Base-by-base conservation (phyloP, 2,888 invertebrate genomes). In the Entomobrya proxima region DNA sequence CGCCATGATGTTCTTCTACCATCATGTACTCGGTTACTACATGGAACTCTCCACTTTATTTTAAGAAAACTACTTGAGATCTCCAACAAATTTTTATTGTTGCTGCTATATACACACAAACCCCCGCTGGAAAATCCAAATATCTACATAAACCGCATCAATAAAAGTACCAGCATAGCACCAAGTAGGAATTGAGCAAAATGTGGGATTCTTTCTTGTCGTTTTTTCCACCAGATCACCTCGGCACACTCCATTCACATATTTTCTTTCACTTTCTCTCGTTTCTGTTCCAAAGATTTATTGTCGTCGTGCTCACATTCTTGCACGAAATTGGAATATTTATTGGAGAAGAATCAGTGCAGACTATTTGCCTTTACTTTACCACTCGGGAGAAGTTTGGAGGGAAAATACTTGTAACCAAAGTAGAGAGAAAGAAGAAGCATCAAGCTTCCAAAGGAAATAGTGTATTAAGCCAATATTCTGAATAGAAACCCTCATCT, bases 321-420 rank as follows among this genome's bases (percentile, higher is more conserved):
- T 82, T 83, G 76, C 83, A 83, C 67, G 83, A 83, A 83, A 76
- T 83, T 83, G 76, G 83, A 76, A 83, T 83, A 83, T 83, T 83
- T 83, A 83, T 83, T 83, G 67, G 47, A 18, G 83, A 67, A 55
- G 83, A 83, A 83, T 83, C 61, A 75, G 35, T 75, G 75, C 37
- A 55, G 24, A 55, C 55, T 32, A n/a, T n/a, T 72, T 72, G n/a
- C 47, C 64, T 67, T n/a, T 50, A 5, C 47, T 30, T 72, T 27
- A n/a, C 13, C 58, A 72, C 74, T 50, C 67, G 47, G 44, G 44
- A 32, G n/a, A 72, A 47, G 44, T 44, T 72, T 30, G 9, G 5
- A n/a, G 40, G 30, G 47, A 72, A 72, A 72, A 50, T 72, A 72
- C 47, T 30, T 47, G n/a, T 72, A 47, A 15, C 44, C 18, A 47